phyloP scores from a whole-genome alignment of 2,888 invertebrate genomes.

The Vandiemenella viatica region DNA sequence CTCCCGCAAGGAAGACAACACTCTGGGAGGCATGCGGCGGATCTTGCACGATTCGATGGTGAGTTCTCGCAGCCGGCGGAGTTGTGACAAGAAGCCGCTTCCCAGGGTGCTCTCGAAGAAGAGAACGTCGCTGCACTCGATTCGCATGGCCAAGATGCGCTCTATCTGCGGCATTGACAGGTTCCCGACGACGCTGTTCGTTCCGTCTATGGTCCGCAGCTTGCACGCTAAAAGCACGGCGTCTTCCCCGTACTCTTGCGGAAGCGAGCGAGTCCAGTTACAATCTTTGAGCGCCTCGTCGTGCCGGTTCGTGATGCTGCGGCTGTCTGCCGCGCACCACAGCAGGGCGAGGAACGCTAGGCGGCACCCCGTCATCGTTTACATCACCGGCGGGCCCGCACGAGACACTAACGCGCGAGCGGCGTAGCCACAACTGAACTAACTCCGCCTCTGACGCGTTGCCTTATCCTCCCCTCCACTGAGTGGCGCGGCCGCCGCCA shows the following conservation, averaged over 20 bases:
- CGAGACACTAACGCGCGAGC: conserved; percentile 1
- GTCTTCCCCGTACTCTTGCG: conserved; percentile 38
- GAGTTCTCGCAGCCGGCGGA: conserved; percentile 50
- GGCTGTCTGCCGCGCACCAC: conserved; percentile 2
- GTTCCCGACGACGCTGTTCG: conserved; percentile 51
- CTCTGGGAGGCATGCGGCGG: conserved; percentile 52
- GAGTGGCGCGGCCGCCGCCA: not conserved
- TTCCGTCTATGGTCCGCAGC: conserved; percentile 53
- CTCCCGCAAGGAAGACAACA: conserved; percentile 49
- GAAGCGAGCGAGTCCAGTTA: conserved; percentile 44
- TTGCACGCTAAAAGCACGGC: conserved; percentile 39
- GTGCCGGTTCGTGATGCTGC: conserved; percentile 14
- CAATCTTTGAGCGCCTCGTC: conserved; percentile 55
- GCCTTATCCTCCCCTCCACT: conserved; percentile 12
- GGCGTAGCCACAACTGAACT: conserved; percentile 9
- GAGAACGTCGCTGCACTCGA: conserved; percentile 58
- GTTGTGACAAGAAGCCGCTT: conserved; percentile 36
- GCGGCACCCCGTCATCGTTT: not conserved
- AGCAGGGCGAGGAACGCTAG: not conserved
- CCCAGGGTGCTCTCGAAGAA: conserved; percentile 57
- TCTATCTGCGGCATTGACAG: conserved; percentile 52
- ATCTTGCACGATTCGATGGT: conserved; percentile 64
- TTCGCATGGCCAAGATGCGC: conserved; percentile 46
- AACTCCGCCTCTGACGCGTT: conserved; percentile 8
- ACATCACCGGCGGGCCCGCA: not conserved